Percentiles rank a stretch among this genome's conserved stretches.
These are phyloP conservation scores for Columbina picui DNA, from an alignment of 2,113 vertebrate genomes.

Conservation along the genomic window DNA sequence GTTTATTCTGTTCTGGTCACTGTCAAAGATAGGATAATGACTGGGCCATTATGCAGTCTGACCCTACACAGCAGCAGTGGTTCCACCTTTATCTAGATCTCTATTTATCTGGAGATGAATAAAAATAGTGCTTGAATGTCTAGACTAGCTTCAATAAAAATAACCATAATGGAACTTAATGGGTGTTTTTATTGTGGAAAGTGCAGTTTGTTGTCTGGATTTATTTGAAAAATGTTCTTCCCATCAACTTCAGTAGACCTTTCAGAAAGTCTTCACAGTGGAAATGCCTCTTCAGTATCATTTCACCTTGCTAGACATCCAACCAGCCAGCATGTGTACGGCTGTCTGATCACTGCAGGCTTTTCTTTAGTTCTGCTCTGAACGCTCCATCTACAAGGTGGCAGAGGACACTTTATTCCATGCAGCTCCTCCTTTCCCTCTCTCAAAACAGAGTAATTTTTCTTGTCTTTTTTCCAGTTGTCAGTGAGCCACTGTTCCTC, in stretches of 20 bases:
- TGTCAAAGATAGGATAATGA: constrained; percentile 6
- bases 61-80: neutral
- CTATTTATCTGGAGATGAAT: constrained; percentile 56
- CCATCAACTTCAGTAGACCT: neutral
- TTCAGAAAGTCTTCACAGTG: constrained; percentile 8
- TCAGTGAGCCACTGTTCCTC: neutral
- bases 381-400: neutral
- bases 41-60: neutral
- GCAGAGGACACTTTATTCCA: neutral
- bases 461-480: neutral
- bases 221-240: constrained; percentile 35
- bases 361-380: neutral
- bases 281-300: constrained; percentile 32
- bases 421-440: neutral
- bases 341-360: neutral
- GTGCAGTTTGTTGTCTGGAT: constrained; percentile 35
- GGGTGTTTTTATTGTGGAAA: constrained; percentile 51
- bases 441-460: neutral
- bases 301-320: neutral
- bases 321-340: rapidly evolving
- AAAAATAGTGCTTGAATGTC: constrained; percentile 44
- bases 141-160: constrained; percentile 61
- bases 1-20: neutral
- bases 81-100: constrained; percentile 58
- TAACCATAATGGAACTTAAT: constrained; percentile 52